Percentiles rank a stretch among this genome's conserved stretches.
Conservation (phyloP, 2,888 invertebrate genomes). For the Drosophila hamatofila region DNA sequence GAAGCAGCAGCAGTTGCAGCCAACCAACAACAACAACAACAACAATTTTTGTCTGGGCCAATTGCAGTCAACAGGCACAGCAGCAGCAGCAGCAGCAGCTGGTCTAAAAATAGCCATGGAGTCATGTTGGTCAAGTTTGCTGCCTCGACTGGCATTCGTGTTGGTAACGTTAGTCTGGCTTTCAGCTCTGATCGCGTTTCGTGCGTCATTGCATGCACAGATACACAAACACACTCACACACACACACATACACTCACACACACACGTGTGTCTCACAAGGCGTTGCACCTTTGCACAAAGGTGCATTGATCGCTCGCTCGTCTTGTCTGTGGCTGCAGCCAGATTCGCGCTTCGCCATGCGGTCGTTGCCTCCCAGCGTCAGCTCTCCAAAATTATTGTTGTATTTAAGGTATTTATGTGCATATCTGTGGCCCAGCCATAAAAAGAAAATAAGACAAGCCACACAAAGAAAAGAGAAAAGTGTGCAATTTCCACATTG, state of each 20-base stretch:
- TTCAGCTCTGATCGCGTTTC: constrained; percentile 71
- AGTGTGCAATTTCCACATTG: background rate
- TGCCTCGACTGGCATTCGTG: constrained; percentile 9
- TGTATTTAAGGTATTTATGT: constrained; percentile 50
- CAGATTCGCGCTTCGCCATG: constrained; percentile 12
- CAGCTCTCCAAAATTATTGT: constrained; percentile 51
- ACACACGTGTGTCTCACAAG: constrained; percentile 50
- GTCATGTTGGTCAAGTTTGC: constrained; percentile 75
- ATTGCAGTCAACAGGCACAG: constrained; percentile 24
- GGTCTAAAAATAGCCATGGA: constrained; percentile 68
- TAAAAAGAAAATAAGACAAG: constrained; percentile 14
- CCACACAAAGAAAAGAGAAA: constrained; percentile 12
- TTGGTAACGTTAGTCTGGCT: constrained; percentile 27
- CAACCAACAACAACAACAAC: background rate
- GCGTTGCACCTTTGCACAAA: constrained; percentile 76
- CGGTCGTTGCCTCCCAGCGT: constrained; percentile 52
- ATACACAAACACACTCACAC: constrained; percentile 14
- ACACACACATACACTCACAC: constrained; percentile 11
- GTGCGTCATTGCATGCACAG: constrained; percentile 75
- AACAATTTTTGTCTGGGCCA: constrained; percentile 52
- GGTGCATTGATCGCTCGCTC: constrained; percentile 80
- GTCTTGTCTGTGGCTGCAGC: constrained; percentile 40
- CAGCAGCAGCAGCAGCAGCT: constrained; percentile 36
- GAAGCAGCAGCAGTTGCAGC: constrained; percentile 9
- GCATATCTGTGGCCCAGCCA: constrained; percentile 31